Evolutionary conservation across 2,113 vertebrate genomes (phyloP), one percentile per base, ranked within the genome.

Genomic region (Paratilapia polleni): DNA sequence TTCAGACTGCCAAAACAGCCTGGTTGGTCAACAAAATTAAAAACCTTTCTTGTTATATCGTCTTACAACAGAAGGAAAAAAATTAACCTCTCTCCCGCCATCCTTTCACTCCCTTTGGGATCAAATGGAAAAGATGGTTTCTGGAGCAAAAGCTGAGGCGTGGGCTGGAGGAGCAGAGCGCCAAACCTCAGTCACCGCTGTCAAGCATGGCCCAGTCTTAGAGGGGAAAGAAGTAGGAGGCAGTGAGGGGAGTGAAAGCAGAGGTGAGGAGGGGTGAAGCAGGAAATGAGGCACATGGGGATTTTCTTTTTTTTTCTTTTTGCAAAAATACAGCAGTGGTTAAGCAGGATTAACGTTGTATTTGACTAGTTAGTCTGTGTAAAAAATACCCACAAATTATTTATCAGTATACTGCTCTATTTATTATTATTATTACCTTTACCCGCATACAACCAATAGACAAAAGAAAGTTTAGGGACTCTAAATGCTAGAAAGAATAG

Each of bases 241-340:
- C 43, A 75, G 79, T 84, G 87, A 86, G 79, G 88, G 86, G 93
- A 47, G 11, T 20, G 93, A 86, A 85, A 57, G 38, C n/a, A 63
- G 57, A 58, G 62, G 83, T 59, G 36, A 56, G 57, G 57, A 70
- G 81, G 85, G 78, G 34, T 59, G 85, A 88, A 86, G 84, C 90
- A 91, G 89, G 93, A 95, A 96, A 89, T 58, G 62, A 96, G 90
- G 90, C 94, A 95, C 81, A 64, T 75, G 56, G 82, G 81, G 86
- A 70, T 90, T 28, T 20, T 28, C 15, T 36, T 36, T 5, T n/a
- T 20, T 20, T 20, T 19, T 63, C 31, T 52, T 28, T 90, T 81
- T 78, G 93, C 87, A 88, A 92, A 94, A 91, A 89, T 89, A 82
- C 80, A 94, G 61, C 85, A 91, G 13, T 15, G 88, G 60, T 87